Conservation (phyloP, 2,888 invertebrate genomes). For the Parthenolecanium corni region DNA sequence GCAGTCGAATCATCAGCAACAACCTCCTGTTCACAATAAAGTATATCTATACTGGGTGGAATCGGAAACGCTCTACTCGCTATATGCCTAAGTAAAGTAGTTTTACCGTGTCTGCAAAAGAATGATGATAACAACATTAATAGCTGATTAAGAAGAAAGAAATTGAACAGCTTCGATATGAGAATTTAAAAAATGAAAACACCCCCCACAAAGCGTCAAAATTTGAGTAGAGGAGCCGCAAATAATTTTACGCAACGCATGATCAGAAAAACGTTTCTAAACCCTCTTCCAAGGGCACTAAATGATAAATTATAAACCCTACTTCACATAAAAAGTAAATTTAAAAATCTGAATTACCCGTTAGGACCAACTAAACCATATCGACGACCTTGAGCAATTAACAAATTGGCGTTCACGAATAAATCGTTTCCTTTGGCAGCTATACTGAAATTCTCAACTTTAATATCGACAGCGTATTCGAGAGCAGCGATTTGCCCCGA, state of each 20-base stretch:
- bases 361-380: slow-evolving; percentile 98
- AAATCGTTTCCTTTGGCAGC: slow-evolving; percentile 94
- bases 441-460: slow-evolving; percentile 93
- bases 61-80: slow-evolving; percentile 82
- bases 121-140: not conserved
- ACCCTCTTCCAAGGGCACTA: no score
- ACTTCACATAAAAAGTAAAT: not conserved
- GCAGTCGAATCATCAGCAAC: slow-evolving; percentile 87
- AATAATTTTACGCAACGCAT: no score
- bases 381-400: slow-evolving; percentile 84
- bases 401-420: slow-evolving; percentile 86
- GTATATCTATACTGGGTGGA: slow-evolving; percentile 88
- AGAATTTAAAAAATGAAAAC: not conserved
- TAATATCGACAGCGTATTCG: slow-evolving; percentile 93
- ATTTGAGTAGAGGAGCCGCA: no score
- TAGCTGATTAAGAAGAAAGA: not conserved
- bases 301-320: no score
- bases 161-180: not conserved
- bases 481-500: slow-evolving; percentile 58
- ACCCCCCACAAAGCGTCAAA: not conserved
- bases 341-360: slow-evolving; percentile 47
- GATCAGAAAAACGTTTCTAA: no score
- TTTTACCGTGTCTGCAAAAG: slow-evolving; percentile 77
- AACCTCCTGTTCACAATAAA: slow-evolving; percentile 97
- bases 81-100: slow-evolving; percentile 86